These are phyloP conservation scores for Phainopepla nitens DNA, from an alignment of 2,113 vertebrate species.

Conservation along the genomic window DNA sequence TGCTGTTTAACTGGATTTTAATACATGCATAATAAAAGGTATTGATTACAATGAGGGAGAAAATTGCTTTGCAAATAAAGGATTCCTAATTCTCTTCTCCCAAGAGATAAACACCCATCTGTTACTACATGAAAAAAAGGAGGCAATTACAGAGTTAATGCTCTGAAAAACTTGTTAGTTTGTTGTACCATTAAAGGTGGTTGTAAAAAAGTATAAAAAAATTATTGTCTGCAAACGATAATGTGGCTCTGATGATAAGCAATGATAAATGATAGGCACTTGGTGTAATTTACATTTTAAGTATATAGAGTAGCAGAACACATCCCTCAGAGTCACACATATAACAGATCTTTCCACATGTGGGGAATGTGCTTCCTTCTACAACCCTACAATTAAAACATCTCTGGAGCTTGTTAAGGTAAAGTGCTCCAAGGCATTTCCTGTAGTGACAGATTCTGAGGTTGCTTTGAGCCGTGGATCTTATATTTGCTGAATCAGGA, in stretches of 20 bases:
- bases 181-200: neutral
- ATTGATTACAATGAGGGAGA: neutral
- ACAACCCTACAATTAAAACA: neutral
- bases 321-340: neutral
- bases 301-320: neutral
- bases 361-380: neutral
- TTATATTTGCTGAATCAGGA: neutral
- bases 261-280: neutral
- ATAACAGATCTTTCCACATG: neutral
- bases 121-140: neutral
- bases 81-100: neutral
- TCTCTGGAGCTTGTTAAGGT: neutral
- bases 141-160: slow-evolving; percentile 22
- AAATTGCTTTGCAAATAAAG: slow-evolving; percentile 2
- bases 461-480: neutral
- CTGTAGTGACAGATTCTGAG: neutral
- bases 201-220: neutral
- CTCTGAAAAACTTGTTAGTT: slow-evolving; percentile 24
- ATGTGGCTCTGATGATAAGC: neutral
- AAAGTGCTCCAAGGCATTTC: neutral
- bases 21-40: neutral
- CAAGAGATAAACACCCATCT: neutral
- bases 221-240: neutral
- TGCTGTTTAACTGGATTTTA: neutral
- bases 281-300: neutral